Conservation (phyloP, 1,140 invertebrate species). For the Archegozetes longisetosus region DNA sequence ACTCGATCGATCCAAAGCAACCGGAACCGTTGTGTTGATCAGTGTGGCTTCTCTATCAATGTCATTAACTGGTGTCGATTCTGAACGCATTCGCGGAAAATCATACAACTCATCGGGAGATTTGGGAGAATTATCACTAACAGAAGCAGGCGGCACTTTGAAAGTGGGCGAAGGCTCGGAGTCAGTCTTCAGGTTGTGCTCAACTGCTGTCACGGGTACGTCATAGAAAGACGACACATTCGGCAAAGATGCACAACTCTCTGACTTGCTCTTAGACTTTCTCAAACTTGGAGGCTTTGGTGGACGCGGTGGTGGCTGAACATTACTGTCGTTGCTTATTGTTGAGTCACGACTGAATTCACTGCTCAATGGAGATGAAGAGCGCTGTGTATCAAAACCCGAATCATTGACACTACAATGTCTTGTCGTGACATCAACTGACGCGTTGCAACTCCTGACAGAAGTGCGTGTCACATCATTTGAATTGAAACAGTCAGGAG, state of each 20-base stretch:
- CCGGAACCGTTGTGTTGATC: slow-evolving; percentile 19
- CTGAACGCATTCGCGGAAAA: slow-evolving; percentile 42
- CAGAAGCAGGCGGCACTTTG: slow-evolving; percentile 11
- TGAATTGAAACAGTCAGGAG: not conserved
- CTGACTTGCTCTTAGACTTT: slow-evolving; percentile 13
- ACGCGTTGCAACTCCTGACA: not conserved
- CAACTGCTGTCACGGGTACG: not conserved
- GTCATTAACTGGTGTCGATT: slow-evolving; percentile 21
- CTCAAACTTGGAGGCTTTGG: slow-evolving; percentile 20
- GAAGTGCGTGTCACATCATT: not conserved
- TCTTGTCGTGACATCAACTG: not conserved
- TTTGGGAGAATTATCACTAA: slow-evolving; percentile 15
- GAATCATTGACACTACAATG: not conserved
- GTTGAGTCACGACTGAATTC: not conserved
- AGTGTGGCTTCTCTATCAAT: not conserved
- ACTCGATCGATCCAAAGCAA: not conserved
- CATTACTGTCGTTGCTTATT: not conserved
- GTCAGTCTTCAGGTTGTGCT: no score
- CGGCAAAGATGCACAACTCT: not conserved
- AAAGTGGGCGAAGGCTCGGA: not conserved
- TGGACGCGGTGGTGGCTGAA: slow-evolving; percentile 18
- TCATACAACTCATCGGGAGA: slow-evolving; percentile 48
- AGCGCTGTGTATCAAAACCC: not conserved
- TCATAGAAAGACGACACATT: not conserved
- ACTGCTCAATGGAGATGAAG: not conserved